Evolutionary conservation across 2,888 invertebrate genomes (phyloP), one percentile per base, ranked within the genome.

Genomic region (Brachyptera risi): DNA sequence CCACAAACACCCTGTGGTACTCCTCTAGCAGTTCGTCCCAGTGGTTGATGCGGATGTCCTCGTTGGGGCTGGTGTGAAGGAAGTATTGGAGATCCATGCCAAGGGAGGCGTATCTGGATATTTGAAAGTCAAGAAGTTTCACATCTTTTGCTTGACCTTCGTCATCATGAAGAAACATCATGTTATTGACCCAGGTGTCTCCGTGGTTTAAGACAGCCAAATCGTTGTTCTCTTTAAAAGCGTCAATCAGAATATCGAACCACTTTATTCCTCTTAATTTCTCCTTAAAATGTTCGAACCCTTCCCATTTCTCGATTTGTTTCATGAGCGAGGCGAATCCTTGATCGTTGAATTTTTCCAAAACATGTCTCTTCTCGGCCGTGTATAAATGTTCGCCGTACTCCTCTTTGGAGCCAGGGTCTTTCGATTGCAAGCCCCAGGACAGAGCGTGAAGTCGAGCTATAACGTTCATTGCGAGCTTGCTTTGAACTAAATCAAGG

Each of bases 141-240:
- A 65, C 50, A 7, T 61, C 61, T n/a, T 47, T 26, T 1, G 57
- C 56, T 5, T 24, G 54, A 2, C 26, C 35, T 0, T 51, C 51
- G 1, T 38, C 27, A 11, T 15, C 9, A 19, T 59, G 51, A 1
- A 40, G 37, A 42, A 65, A 66, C 26, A 66, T 27, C 24, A 64
- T 61, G 58, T 66, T 66, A 54, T 65, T 66, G 11, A 59, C 47
- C 65, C 65, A 66, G 37, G 56, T 61, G 42, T 66, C 66, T 0
- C 66, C 66, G 44, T 66, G 66, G 42, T 62, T 63, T n/a, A 66
- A 42, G 7, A 66, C 65, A 27, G 56, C 54, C 9, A 60, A 37
- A 4, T 50, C 54, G 1, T 21, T n/a, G n/a, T 37, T 38, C 13
- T 61, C 24, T 19, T 40, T 49, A 1, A 63, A 21, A 15, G 44